phyloP scores from a whole-genome alignment of 2,797 vertebrate species.

The Phrynocephalus vlangalii region DNA sequence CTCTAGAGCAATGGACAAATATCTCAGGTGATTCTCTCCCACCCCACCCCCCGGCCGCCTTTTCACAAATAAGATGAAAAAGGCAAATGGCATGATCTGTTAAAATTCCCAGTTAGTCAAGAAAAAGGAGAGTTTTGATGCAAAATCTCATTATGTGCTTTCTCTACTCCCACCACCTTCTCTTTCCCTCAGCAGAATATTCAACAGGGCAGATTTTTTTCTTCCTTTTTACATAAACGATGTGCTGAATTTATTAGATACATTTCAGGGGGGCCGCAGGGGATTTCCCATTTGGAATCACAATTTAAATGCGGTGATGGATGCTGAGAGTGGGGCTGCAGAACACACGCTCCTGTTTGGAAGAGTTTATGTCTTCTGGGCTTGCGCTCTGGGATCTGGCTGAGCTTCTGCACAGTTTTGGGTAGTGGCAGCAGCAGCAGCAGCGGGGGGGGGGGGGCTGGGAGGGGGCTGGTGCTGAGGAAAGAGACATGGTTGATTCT shows the following conservation, averaged over 20 bases:
- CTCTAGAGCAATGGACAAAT: slow-evolving; percentile 21
- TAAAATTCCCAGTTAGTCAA: slow-evolving; percentile 56
- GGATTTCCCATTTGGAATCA: slow-evolving; percentile 67
- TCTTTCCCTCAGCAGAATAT: slow-evolving; percentile 63
- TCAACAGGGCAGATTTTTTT: slow-evolving; percentile 57
- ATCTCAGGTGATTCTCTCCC: slow-evolving; percentile 17
- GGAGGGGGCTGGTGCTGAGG: slow-evolving; percentile 19
- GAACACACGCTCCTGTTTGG: slow-evolving; percentile 49
- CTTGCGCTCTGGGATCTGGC: slow-evolving; percentile 16
- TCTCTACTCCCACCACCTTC: slow-evolving; percentile 1
- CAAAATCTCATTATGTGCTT: slow-evolving; percentile 66
- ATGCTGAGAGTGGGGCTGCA: slow-evolving; percentile 23
- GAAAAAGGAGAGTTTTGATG: slow-evolving; percentile 49
- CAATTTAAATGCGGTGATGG: slow-evolving; percentile 48
- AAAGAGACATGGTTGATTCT: slow-evolving; percentile 37
- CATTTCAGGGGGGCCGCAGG: slow-evolving; percentile 40
- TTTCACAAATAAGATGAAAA: slow-evolving; percentile 61
- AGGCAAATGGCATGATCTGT: slow-evolving; percentile 45
- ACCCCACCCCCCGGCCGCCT: background rate
- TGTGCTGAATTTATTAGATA: slow-evolving; percentile 60
- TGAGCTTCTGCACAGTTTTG: slow-evolving; percentile 29
- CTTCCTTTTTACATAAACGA: slow-evolving; percentile 69
- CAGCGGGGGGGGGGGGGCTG: background rate
- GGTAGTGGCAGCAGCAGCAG: too few relatives aligned
- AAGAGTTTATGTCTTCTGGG: slow-evolving; percentile 53